Evolutionary conservation across 2,113 vertebrate species (phyloP), one percentile per base, ranked within the genome.

Genomic region (Megalops atlanticus): DNA sequence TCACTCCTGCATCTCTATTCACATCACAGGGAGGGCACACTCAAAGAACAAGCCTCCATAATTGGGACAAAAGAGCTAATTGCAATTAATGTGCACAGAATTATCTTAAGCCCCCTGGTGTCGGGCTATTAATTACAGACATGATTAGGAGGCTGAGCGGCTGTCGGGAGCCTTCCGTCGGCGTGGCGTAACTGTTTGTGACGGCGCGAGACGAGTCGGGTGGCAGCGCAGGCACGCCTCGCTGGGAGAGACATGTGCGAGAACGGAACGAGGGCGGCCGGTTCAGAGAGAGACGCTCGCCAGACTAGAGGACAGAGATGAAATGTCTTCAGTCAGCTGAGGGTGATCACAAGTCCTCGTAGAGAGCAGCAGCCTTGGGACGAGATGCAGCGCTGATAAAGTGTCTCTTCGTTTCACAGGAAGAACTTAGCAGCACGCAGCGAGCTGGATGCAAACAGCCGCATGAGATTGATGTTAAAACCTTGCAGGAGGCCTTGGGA

Each of bases 71-170:
- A 81, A 72, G 85, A 86, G 80, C 88, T 90, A 91, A 92, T 92
- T 92, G 88, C 88, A 90, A 91, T 92, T 89, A 91, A 82, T 83
- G 86, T 85, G 85, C 88, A 85, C 15, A 68, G 71, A 84, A 83
- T 76, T 86, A 85, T 68, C 64, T 72, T 73, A 84, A 87, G 84
- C 84, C 82, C 81, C 27, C 72, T 85, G 86, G 83, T 86, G 84
- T 41, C 84, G 88, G 82, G 80, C 87, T 89, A 89, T 88, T 81
- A 92, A 92, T 92, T 89, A 91, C 38, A 84, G 75, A 84, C 49
- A 74, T 83, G 89, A 91, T 90, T 86, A 85, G 77, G 73, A 74
- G 41, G 85, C 86, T 39, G 79, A 90, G 88, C 89, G 86, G 87
- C 31, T 86, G 77, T 77, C 77, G 87, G 84, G 78, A 74, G 54